A percentile compares a stretch with the other conserved stretches of the same genome.
Conservation (phyloP, 92 coral and sea anemone species). For the Isaurus tuberculatus region DNA sequence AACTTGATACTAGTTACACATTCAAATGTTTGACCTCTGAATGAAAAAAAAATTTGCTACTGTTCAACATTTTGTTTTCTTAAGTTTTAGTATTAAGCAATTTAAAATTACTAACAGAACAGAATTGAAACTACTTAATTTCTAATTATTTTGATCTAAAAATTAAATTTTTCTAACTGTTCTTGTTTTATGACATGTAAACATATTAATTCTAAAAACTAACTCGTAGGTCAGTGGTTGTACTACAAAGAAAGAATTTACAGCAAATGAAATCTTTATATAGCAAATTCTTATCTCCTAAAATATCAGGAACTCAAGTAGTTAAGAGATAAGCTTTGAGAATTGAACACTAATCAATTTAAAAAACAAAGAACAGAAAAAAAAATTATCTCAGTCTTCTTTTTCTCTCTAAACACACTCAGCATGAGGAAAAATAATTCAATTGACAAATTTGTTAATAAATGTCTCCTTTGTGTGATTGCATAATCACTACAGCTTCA, state of each 20-base stretch:
- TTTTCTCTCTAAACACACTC: neutral
- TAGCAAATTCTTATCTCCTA: neutral
- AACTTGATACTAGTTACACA: slow-evolving; percentile 40
- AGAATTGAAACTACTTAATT: neutral
- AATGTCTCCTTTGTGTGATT: too few species aligned
- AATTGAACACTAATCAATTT: neutral
- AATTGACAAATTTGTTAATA: too few species aligned
- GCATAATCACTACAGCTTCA: too few species aligned
- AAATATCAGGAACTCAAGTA: neutral
- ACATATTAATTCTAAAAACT: neutral
- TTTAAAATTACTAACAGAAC: neutral
- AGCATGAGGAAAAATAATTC: too few species aligned
- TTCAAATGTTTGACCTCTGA: slow-evolving; percentile 9
- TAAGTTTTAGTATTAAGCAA: neutral
- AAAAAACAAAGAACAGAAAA: neutral
- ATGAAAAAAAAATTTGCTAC: neutral
- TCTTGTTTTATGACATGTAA: neutral
- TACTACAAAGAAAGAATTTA: neutral
- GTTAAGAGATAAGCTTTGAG: neutral
- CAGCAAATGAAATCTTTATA: neutral
- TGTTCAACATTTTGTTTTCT: neutral
- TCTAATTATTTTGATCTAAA: neutral
- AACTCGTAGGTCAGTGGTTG: too few species aligned
- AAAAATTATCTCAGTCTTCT: neutral
- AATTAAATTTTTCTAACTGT: neutral